Conservation (phyloP, 2,797 vertebrate species). For the Malurus leucopterus region DNA sequence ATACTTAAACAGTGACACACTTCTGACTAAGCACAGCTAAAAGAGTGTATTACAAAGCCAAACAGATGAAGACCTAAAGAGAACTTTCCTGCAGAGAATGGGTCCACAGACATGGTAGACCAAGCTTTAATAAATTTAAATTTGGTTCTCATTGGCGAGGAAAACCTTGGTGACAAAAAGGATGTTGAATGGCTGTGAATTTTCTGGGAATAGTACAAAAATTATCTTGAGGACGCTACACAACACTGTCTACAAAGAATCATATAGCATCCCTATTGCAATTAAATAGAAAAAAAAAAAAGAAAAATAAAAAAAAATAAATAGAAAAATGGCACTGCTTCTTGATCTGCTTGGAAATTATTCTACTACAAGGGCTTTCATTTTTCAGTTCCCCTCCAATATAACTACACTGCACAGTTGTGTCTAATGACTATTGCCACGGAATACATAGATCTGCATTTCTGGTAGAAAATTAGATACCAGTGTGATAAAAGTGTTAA, state of each 20-base stretch:
- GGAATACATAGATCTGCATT: not conserved
- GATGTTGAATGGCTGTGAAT: not conserved
- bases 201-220: not conserved
- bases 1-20: not conserved
- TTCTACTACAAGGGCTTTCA: not conserved
- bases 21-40: not conserved
- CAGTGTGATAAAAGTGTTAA: not conserved
- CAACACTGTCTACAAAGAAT: not conserved
- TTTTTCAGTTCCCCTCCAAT: not conserved
- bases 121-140: not conserved
- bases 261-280: not conserved
- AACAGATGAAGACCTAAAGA: not conserved
- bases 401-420: not conserved
- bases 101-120: not conserved
- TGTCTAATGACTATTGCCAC: not conserved
- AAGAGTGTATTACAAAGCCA: not conserved
- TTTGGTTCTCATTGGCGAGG: not conserved
- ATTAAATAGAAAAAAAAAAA: not conserved
- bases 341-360: not conserved
- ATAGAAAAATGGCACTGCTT: not conserved
- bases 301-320: not conserved
- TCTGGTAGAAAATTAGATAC: not conserved
- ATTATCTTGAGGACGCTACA: accelerated
- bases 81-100: not conserved
- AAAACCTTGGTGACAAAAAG: not conserved